Conservation (phyloP, 2,113 vertebrate genomes). For the Rhinoderma darwinii region DNA sequence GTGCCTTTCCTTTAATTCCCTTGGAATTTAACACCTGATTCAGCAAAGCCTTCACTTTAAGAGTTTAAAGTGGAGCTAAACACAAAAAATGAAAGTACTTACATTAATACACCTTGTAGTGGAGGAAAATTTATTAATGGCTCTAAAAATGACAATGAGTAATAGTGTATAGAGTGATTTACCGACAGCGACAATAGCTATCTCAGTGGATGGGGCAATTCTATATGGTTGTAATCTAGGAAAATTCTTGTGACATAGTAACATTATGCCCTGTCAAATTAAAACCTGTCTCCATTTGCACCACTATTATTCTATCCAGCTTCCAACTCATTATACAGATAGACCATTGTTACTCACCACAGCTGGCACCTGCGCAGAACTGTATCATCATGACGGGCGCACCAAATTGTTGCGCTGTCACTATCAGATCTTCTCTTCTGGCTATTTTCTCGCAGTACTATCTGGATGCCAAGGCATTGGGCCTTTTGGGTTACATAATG, state of each 20-base stretch:
- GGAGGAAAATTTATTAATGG: slow-evolving; percentile 30
- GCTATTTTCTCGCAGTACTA: neutral
- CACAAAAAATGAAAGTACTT: slow-evolving; percentile 34
- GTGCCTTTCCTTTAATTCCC: slow-evolving; percentile 30
- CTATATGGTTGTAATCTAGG: neutral
- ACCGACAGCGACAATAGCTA: neutral
- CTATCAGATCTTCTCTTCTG: neutral
- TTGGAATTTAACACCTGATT: slow-evolving; percentile 30
- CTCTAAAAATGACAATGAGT: slow-evolving; percentile 25
- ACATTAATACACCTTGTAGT: slow-evolving; percentile 36
- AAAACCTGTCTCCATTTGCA: neutral
- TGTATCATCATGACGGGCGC: neutral
- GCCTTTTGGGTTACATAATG: no score
- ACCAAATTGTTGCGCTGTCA: neutral
- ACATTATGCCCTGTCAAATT: neutral
- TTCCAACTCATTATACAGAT: neutral
- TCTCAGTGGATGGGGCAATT: neutral
- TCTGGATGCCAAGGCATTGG: no score
- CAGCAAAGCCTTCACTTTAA: slow-evolving; percentile 42
- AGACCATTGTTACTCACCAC: neutral
- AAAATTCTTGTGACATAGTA: neutral
- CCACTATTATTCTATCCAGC: neutral
- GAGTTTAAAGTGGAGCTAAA: slow-evolving; percentile 33
- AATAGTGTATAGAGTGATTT: slow-evolving; percentile 26
- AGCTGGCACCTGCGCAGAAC: neutral